A percentile compares a stretch with the other conserved stretches of the same genome.
Conservation (phyloP, 2,113 vertebrate species). For the Corvus cornix region DNA sequence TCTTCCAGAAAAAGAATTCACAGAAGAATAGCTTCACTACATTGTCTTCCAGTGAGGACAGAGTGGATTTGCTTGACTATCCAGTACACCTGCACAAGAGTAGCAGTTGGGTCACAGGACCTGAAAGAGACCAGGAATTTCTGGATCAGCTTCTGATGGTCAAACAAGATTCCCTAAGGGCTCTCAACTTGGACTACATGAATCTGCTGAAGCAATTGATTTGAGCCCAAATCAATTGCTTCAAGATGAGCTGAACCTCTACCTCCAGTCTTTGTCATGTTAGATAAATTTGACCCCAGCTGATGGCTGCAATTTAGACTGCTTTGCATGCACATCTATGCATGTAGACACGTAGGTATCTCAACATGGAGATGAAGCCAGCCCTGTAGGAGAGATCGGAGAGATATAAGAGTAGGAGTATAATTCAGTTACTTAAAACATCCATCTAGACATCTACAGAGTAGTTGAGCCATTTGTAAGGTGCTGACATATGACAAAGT, state of each 20-base stretch:
- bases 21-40: neutral
- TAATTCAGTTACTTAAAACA: neutral
- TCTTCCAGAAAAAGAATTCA: neutral
- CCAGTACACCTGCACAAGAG: neutral
- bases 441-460: neutral
- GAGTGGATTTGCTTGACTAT: neutral
- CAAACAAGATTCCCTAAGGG: neutral
- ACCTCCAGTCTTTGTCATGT: neutral
- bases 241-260: neutral
- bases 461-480: neutral
- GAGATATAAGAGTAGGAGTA: neutral
- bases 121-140: neutral
- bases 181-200: neutral
- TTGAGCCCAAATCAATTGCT: neutral
- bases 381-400: neutral
- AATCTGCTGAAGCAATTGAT: neutral
- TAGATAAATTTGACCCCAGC: neutral
- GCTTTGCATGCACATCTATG: neutral
- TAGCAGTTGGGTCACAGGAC: neutral
- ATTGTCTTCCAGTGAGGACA: neutral
- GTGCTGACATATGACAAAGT: neutral
- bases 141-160: neutral
- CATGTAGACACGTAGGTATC: rapidly evolving
- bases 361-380: neutral
- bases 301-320: neutral